Percentiles rank a stretch among this genome's conserved stretches.
Conservation (phyloP, 1,140 invertebrate genomes). For the Drosophila ohnishii region DNA sequence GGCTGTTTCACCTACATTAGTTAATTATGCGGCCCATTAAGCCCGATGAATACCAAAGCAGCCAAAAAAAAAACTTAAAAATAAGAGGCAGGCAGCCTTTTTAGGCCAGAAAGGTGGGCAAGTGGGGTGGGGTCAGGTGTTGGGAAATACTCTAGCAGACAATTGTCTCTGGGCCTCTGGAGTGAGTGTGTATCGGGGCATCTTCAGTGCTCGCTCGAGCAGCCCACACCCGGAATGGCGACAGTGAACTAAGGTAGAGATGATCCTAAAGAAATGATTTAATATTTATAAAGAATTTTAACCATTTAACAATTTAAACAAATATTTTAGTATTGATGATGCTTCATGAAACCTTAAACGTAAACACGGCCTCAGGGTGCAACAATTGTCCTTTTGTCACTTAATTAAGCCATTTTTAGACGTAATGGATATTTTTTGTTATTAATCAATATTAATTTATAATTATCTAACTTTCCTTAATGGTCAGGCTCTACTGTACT, state of each 20-base stretch:
- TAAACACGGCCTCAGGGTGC: too few relatives aligned
- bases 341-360: too few relatives aligned
- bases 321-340: too few relatives aligned
- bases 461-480: background rate
- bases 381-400: too few relatives aligned
- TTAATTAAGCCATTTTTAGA: too few relatives aligned
- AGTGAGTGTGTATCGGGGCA: slow-evolving; percentile 24
- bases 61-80: background rate
- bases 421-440: too few relatives aligned
- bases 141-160: slow-evolving; percentile 28
- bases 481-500: slow-evolving; percentile 3
- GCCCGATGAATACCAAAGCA: slow-evolving; percentile 36
- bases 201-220: slow-evolving; percentile 20
- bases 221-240: slow-evolving; percentile 21
- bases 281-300: background rate
- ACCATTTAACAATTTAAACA: too few relatives aligned
- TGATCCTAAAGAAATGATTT: too few relatives aligned
- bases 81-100: background rate
- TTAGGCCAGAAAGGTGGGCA: slow-evolving; percentile 10
- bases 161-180: slow-evolving; percentile 36
- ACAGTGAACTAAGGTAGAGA: background rate
- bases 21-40: slow-evolving; percentile 73
- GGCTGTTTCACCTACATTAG: slow-evolving; percentile 67
- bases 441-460: background rate
- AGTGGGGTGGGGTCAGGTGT: slow-evolving; percentile 30